A percentile compares a stretch with the other conserved stretches of the same genome.
phyloP scores from a whole-genome alignment of 1,140 invertebrate genomes.

The Drosophila nannoptera region DNA sequence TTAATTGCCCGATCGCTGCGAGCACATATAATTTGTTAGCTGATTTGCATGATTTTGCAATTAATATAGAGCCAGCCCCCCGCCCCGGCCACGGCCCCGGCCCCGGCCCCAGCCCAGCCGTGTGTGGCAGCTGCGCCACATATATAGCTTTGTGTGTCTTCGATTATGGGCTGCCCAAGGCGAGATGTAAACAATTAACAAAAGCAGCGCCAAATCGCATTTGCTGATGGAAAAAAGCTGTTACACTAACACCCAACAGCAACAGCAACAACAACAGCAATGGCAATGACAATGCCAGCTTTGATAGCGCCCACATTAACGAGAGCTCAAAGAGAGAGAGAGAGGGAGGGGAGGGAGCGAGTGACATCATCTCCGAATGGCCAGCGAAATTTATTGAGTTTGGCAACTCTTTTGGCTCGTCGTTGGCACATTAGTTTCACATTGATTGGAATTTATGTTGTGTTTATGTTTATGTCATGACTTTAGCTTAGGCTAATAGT shows the following conservation, averaged over 20 bases:
- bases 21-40: constrained; percentile 37
- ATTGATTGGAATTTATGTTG: constrained; percentile 70
- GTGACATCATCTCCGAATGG: constrained; percentile 56
- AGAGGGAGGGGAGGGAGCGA: too few relatives aligned
- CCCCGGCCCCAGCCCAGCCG: background rate
- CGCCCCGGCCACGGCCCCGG: background rate
- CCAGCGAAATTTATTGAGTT: constrained; percentile 40
- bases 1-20: constrained; percentile 55
- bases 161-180: constrained; percentile 62
- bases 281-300: too few relatives aligned
- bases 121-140: constrained; percentile 52
- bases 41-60: constrained; percentile 70
- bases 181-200: constrained; percentile 63
- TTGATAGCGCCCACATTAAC: constrained; percentile 55
- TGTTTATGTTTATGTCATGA: constrained; percentile 60
- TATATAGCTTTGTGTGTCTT: constrained; percentile 49
- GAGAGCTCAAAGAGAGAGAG: constrained; percentile 23
- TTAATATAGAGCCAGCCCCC: constrained; percentile 50
- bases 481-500: constrained; percentile 53
- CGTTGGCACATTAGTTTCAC: constrained; percentile 48
- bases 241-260: constrained; percentile 49
- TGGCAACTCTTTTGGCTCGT: constrained; percentile 45
- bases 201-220: constrained; percentile 36
- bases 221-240: constrained; percentile 60
- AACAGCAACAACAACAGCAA: constrained; percentile 16